These are phyloP conservation scores for Macrophya alboannulata DNA, from an alignment of 2,888 invertebrate species.

Conservation along the genomic window DNA sequence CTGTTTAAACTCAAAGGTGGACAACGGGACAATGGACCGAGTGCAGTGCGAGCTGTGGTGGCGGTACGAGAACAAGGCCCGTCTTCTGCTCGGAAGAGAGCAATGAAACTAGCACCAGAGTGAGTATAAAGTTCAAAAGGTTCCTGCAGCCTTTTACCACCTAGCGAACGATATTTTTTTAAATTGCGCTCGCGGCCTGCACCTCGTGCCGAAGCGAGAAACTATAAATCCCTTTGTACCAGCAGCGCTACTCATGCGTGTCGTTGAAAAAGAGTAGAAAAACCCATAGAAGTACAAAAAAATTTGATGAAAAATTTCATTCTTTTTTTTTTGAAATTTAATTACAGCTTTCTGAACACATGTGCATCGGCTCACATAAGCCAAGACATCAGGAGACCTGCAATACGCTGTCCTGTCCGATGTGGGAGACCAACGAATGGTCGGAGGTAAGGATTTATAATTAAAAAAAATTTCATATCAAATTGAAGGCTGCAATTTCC, in stretches of 20 bases:
- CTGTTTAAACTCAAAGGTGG: constrained; percentile 85
- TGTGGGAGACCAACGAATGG: constrained; percentile 94
- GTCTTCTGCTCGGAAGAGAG: constrained; percentile 93
- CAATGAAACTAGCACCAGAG: constrained; percentile 90
- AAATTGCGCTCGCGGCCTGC: constrained; percentile 23
- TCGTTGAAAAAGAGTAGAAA: neutral
- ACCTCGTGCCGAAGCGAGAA: neutral
- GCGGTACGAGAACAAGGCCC: constrained; percentile 90
- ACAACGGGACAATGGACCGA: constrained; percentile 93
- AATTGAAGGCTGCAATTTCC: constrained; percentile 31
- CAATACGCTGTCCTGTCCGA: constrained; percentile 92
- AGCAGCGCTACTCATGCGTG: constrained; percentile 3
- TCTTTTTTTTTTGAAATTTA: constrained; percentile 56
- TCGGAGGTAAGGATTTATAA: constrained; percentile 88
- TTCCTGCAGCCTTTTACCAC: constrained; percentile 30
- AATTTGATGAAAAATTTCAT: neutral
- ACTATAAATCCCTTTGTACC: constrained; percentile 40
- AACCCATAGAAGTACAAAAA: neutral
- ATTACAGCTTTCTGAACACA: constrained; percentile 88
- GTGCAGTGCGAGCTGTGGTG: constrained; percentile 94
- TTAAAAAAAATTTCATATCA: constrained; percentile 43
- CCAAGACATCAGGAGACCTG: constrained; percentile 92
- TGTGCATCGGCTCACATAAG: constrained; percentile 88
- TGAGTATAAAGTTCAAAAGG: constrained; percentile 76
- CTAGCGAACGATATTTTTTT: constrained; percentile 37